Conservation (phyloP, 2,888 invertebrate species). For the Drosophila meridionalis region DNA sequence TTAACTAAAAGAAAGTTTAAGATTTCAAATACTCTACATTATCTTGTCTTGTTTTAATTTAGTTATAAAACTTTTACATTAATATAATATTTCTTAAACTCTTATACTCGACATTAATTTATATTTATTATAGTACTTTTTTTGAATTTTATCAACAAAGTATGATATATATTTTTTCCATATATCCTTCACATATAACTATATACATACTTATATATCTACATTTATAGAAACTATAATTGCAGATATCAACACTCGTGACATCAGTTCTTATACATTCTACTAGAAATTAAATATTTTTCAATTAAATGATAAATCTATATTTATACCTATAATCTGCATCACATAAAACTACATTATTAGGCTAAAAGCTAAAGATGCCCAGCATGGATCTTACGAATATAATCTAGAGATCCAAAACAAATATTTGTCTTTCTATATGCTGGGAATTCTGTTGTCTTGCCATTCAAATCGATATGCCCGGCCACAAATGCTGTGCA, state of each 20-base stretch:
- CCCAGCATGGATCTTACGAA: no score
- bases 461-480: constrained; percentile 25
- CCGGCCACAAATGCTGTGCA: constrained; percentile 7
- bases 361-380: no score
- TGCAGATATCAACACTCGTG: no score
- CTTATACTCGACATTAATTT: neutral
- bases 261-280: neutral
- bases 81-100: neutral
- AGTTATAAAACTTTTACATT: neutral
- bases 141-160: no score
- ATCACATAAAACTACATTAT: no score
- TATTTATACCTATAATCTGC: no score
- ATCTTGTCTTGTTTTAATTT: neutral
- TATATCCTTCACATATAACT: neutral
- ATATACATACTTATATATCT: neutral
- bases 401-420: no score
- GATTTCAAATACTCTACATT: neutral
- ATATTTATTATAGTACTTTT: neutral
- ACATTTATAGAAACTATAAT: neutral
- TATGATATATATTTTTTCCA: neutral
- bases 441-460: neutral
- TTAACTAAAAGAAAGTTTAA: neutral
- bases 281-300: no score
- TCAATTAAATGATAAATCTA: no score
- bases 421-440: no score